These are phyloP conservation scores for Itoplectis maculator DNA, from an alignment of 2,888 invertebrate genomes.

Conservation along the genomic window DNA sequence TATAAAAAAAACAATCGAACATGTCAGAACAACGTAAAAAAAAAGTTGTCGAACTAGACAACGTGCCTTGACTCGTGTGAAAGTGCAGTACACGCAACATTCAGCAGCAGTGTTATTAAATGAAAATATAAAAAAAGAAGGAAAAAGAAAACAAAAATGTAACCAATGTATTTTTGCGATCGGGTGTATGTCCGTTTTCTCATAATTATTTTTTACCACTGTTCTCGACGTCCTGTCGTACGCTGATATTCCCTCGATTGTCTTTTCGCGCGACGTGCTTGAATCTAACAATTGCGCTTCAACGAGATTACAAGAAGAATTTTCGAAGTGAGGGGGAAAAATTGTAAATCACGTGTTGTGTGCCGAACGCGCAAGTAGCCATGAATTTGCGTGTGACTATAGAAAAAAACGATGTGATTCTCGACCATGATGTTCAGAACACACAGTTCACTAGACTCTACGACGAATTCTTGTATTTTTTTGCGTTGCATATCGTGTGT, in stretches of 20 bases:
- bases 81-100: conserved; percentile 44
- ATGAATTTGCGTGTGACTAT: conserved; percentile 1
- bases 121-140: conserved; percentile 15
- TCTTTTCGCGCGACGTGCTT: conserved; percentile 13
- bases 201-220: not conserved
- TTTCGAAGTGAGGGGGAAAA: not conserved
- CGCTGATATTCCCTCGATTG: not conserved
- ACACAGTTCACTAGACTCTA: not conserved
- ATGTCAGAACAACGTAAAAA: conserved; percentile 51
- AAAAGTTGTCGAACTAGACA: conserved; percentile 44
- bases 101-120: conserved; percentile 38
- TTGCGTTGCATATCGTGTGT: conserved; percentile 20
- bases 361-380: not conserved
- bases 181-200: conserved; percentile 38
- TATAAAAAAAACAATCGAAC: conserved; percentile 38
- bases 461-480: not conserved
- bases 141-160: conserved; percentile 11
- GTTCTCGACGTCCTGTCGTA: conserved; percentile 23
- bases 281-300: conserved; percentile 42
- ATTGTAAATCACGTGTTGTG: not conserved
- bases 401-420: not conserved
- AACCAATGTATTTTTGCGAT: conserved; percentile 39
- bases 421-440: not conserved
- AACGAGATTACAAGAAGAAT: conserved; percentile 14
- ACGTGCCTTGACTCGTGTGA: conserved; percentile 53